Base-by-base conservation (phyloP, 2,888 invertebrate genomes). In the Drosophila villosipedis region DNA sequence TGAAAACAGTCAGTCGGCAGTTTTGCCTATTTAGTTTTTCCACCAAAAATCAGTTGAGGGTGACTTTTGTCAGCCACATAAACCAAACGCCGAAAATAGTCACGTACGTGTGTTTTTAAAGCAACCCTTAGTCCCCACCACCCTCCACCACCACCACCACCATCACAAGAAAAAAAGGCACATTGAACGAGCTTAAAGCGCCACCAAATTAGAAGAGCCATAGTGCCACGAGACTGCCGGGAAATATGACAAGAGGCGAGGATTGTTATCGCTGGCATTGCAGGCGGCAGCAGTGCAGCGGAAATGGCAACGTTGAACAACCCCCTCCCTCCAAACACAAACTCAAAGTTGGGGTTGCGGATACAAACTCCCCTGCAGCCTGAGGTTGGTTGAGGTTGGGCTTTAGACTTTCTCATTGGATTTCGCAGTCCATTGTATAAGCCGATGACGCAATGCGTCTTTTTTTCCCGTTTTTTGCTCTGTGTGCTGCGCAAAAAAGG, bases 1-100 rank as follows among this genome's bases (percentile, higher is more conserved):
- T 57, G 9, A 39, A 57, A 53, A 53, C 33, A 53, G 64, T 57
- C 78, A 83, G 80, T 72, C 80, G 70, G 71, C 80, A 82, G 72
- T 84, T 86, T 84, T 84, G 81, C 73, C 79, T 84, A 81, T 86
- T 84, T 83, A 82, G 87, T 82, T 86, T 73, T 66, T 52, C 66
- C 62, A 65, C 52, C 66, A 65, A 72, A 78, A 71, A 81, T 79
- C 71, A 62, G 60, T 65, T 28, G 67, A 69, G 87, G 84, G 84
- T 85, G 84, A 85, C 84, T 85, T 85, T 84, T 84, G 80, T 43
- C 78, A 80, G 83, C 47, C 79, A 49, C 59, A 70, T 62, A 66
- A 64, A 52, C 60, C 64, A 57, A 28, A 65, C 25, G 64, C 43
- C 54, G 65, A 72, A 63, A 74, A 68, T 73, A 84, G 84, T 83